phyloP scores from a whole-genome alignment of 2,797 vertebrate species.

The Fratercula arctica region DNA sequence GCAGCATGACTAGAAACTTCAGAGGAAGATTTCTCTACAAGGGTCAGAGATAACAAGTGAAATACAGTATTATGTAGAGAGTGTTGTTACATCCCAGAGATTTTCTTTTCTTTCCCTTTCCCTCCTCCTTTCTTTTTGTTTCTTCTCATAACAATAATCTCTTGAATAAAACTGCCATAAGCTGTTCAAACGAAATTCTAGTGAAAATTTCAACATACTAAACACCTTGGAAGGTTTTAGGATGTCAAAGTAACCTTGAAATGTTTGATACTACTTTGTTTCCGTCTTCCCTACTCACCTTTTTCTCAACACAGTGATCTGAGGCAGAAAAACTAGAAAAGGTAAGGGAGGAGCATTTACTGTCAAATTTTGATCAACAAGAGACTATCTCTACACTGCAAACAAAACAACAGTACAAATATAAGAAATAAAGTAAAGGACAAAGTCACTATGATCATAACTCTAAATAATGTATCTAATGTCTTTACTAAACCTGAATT shows the following conservation, averaged over 20 bases:
- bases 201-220: not conserved
- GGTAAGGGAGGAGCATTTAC: not conserved
- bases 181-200: not conserved
- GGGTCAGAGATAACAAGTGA: not conserved
- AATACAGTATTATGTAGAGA: not conserved
- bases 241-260: constrained; percentile 3
- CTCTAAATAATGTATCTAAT: not conserved
- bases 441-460: not conserved
- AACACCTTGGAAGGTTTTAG: not conserved
- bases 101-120: not conserved
- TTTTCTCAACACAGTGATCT: not conserved
- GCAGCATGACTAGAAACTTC: not conserved
- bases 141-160: not conserved
- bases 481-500: not conserved
- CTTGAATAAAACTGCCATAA: not conserved
- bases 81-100: not conserved
- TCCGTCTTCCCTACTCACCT: not conserved
- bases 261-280: not conserved
- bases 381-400: not conserved
- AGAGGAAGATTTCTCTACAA: constrained; percentile 12
- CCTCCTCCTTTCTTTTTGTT: not conserved
- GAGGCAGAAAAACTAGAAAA: not conserved
- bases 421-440: not conserved
- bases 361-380: not conserved
- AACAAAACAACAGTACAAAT: not conserved